phyloP scores from a whole-genome alignment of 2,888 invertebrate genomes.

The Phengaris arion region DNA sequence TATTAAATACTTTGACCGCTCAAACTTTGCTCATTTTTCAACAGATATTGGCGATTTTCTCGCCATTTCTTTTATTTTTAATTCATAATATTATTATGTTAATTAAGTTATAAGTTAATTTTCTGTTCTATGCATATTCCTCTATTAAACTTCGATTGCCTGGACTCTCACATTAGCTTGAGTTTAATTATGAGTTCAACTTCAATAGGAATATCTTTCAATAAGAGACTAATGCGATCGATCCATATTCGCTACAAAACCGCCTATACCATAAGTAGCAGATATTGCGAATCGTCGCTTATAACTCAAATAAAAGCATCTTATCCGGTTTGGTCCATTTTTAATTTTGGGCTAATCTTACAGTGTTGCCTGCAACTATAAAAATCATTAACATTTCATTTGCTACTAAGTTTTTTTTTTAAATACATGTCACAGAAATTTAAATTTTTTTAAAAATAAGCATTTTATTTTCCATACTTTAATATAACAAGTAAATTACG shows the following conservation, averaged over 20 bases:
- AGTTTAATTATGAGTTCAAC: slow-evolving; percentile 1
- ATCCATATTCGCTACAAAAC: not conserved
- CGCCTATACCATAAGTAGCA: not conserved
- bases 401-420: no score
- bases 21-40: no score
- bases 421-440: no score
- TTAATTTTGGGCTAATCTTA: slow-evolving; percentile 1
- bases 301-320: slow-evolving; percentile 22
- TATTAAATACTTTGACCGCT: no score
- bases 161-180: not conserved
- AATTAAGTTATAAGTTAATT: no score
- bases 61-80: no score
- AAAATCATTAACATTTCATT: not conserved
- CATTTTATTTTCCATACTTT: not conserved
- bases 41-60: no score
- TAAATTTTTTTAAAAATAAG: no score
- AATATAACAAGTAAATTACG: not conserved
- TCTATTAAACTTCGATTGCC: not conserved
- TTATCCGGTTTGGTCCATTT: slow-evolving; percentile 23
- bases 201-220: not conserved
- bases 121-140: no score
- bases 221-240: not conserved
- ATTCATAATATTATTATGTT: no score
- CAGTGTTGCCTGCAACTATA: not conserved
- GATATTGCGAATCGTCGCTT: not conserved